phyloP scores from a whole-genome alignment of 2,888 invertebrate genomes.

The Gnatocerus cornutus region DNA sequence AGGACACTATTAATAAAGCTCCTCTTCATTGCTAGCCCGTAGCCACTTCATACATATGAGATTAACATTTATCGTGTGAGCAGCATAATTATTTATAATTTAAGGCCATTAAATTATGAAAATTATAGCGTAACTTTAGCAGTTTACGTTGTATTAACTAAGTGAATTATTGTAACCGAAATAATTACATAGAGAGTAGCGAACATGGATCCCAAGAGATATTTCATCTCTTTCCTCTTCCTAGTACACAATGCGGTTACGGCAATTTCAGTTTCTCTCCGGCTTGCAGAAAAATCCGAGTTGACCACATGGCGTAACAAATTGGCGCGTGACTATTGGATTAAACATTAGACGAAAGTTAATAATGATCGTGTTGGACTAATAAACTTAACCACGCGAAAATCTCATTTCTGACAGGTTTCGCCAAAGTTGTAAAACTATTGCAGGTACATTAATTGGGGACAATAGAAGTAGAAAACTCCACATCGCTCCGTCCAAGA shows the following conservation, averaged over 20 bases:
- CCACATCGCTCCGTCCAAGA: too few relatives aligned
- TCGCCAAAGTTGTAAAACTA: neutral
- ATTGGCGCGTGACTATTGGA: constrained; percentile 45
- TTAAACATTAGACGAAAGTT: constrained; percentile 50
- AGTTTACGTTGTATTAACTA: constrained; percentile 55
- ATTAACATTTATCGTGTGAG: constrained; percentile 43
- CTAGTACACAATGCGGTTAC: constrained; percentile 29
- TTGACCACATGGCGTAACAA: constrained; percentile 24
- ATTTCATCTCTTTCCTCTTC: constrained; percentile 36
- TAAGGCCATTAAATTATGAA: constrained; percentile 58
- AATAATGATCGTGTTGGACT: constrained; percentile 52
- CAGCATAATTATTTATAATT: constrained; percentile 58
- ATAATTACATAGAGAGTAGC: constrained; percentile 55
- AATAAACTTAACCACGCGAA: constrained; percentile 54
- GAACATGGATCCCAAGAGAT: constrained; percentile 48
- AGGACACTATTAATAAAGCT: constrained; percentile 10
- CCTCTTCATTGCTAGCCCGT: constrained; percentile 3
- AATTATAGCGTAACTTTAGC: constrained; percentile 58
- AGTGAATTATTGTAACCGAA: constrained; percentile 59
- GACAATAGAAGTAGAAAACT: neutral
- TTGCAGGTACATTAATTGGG: neutral
- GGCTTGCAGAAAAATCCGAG: neutral
- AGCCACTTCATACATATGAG: constrained; percentile 25
- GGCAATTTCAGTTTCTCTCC: constrained; percentile 35
- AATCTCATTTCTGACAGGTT: constrained; percentile 36